Evolutionary conservation across 2,797 vertebrate species (phyloP).

Genomic region (Tympanoctomys barrerae): DNA sequence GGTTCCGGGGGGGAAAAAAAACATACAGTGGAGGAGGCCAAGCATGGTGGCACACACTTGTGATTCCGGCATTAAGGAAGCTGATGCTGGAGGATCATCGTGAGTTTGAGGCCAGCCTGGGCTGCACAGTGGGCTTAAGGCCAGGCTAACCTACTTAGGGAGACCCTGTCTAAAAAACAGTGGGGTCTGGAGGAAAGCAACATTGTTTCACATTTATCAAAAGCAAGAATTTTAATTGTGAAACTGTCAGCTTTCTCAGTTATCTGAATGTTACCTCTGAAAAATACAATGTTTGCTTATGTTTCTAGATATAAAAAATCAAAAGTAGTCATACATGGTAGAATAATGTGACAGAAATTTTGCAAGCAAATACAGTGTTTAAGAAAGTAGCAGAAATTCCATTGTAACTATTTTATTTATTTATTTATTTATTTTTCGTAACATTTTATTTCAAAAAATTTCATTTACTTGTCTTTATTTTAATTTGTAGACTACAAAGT

Average conservation of each 20-base stretch:
- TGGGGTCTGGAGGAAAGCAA: not conserved
- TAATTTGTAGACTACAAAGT: not conserved
- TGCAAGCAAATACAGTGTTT: not conserved
- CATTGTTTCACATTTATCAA: not conserved
- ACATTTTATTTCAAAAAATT: constrained; percentile 26
- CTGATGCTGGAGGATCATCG: no score
- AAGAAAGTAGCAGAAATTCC: not conserved
- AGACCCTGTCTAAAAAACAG: not conserved
- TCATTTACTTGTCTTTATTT: not conserved
- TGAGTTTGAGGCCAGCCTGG: no score
- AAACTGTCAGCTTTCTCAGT: not conserved
- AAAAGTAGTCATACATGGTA: not conserved
- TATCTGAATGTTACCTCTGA: not conserved
- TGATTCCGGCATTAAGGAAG: no score
- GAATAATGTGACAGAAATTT: not conserved
- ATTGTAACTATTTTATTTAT: not conserved
- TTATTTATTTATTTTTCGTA: no score
- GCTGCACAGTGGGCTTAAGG: no score
- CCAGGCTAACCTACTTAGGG: no score
- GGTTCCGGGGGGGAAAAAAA: no score
- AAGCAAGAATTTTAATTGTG: constrained; percentile 26
- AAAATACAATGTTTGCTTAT: not conserved
- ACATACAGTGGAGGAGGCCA: no score
- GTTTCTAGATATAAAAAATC: constrained; percentile 41
- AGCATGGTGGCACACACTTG: no score